A percentile compares a stretch with the other conserved stretches of the same genome.
Evolutionary conservation across 2,888 invertebrate species (phyloP).

Genomic region (Prenolepis imparis): DNA sequence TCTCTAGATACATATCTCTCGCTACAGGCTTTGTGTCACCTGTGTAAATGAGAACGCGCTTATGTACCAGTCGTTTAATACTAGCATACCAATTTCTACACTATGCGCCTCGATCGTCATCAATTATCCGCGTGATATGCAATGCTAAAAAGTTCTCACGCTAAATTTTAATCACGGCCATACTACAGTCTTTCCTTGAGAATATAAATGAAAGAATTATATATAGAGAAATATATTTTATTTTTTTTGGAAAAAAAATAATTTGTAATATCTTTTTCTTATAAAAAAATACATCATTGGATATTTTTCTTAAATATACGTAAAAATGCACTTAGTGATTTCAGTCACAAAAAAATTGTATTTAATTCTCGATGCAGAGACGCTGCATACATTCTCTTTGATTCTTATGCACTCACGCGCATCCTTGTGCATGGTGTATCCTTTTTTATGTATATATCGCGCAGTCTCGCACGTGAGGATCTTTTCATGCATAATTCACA

Average conservation of each 20-base stretch:
- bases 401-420: not conserved
- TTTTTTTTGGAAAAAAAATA: not conserved
- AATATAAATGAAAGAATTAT: not conserved
- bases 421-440: not conserved
- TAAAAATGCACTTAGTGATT: not conserved
- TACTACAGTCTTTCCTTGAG: not conserved
- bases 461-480: not conserved
- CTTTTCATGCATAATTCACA: slow-evolving; percentile 9
- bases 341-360: not conserved
- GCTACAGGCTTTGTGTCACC: slow-evolving; percentile 21
- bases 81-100: slow-evolving; percentile 32
- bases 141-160: slow-evolving; percentile 9
- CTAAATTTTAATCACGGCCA: slow-evolving; percentile 21
- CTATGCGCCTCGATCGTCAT: slow-evolving; percentile 11
- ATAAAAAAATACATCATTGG: too few relatives aligned
- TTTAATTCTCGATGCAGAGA: not conserved
- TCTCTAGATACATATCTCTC: slow-evolving; percentile 39
- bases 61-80: not conserved
- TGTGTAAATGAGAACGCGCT: slow-evolving; percentile 33
- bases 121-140: slow-evolving; percentile 11
- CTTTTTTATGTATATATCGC: not conserved
- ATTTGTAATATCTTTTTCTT: not conserved
- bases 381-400: not conserved
- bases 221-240: not conserved
- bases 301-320: not conserved